Evolutionary conservation across 2,113 vertebrate species (phyloP), one percentile per base, ranked within the genome.

Genomic region (Sarotherodon lohbergeri): DNA sequence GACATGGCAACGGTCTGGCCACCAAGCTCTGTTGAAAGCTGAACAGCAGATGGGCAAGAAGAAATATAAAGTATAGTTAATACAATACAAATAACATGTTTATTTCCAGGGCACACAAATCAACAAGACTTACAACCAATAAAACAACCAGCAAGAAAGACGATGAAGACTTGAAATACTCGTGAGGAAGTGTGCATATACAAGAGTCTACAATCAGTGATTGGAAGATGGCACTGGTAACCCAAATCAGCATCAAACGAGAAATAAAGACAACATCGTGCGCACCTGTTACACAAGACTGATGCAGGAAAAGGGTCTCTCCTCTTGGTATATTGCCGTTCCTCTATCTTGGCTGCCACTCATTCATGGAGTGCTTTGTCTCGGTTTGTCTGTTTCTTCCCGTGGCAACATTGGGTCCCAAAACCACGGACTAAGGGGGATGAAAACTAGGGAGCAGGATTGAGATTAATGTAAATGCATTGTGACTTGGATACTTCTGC

Each of bases 1-100:
- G 98, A 98, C 98, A 98, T 98, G 96, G 96, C 96, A 96, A 96
- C 96, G 92, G 95, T 92, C 93, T 95, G 93, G 90, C 94, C 94
- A 91, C 94, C 85, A 73, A 94, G 90, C 91, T 95, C 91, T 83
- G 83, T 88, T 87, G 86, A 88, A 94, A 95, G 94, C 96, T 97
- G 86, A 90, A 88, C 17, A 83, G 27, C 48, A 82, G 57, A 88
- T 56, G 57, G 84, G 61, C 27, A 83, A 82, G 57, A 82, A 39
- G n/a, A 27, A 84, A 89, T 86, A 54, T 91, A 87, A 93, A 91
- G 87, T 52, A 85, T n/a, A 52, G 88, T 85, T 83, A 84, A 85
- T 34, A 84, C 56, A 89, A 86, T 36, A 29, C 13, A 43, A 76
- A 34, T n/a, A 17, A 17, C 13, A 34, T 1, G 3, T 68, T 39